Conservation (phyloP, 2,888 invertebrate genomes). For the Drosophila nr. fundita region DNA sequence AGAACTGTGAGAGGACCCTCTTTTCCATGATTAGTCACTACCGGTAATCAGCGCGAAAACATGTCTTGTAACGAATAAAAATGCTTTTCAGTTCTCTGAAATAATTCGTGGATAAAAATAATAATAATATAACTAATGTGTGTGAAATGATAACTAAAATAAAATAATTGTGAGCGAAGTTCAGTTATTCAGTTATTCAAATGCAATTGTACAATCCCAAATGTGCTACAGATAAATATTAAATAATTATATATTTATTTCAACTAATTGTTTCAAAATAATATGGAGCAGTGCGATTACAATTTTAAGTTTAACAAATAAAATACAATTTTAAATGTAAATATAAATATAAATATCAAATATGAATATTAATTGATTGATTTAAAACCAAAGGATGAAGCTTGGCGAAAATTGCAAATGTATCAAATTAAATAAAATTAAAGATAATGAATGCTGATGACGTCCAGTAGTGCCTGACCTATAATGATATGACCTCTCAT, state of each 20-base stretch:
- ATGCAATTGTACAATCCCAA: too few relatives aligned
- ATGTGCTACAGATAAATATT: too few relatives aligned
- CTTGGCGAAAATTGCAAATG: too few relatives aligned
- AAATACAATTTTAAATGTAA: background rate
- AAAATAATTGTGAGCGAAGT: background rate
- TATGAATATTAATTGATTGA: background rate
- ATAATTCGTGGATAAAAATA: background rate
- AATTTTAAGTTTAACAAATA: background rate
- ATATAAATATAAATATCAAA: background rate
- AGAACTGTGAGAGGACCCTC: background rate
- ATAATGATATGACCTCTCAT: too few relatives aligned
- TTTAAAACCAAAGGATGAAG: background rate
- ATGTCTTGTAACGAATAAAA: background rate
- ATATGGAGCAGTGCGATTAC: background rate
- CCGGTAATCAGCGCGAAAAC: background rate
- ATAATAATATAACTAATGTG: background rate
- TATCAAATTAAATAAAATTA: too few relatives aligned
- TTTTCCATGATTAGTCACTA: background rate
- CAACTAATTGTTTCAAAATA: background rate
- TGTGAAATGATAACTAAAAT: background rate
- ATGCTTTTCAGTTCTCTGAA: background rate
- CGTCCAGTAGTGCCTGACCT: too few relatives aligned
- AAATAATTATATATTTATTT: background rate
- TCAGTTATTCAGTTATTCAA: background rate
- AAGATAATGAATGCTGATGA: too few relatives aligned